A percentile compares a stretch with the other conserved stretches of the same genome.
Evolutionary conservation across 1,140 invertebrate genomes (phyloP).

Genomic region (Drosophila auraria): DNA sequence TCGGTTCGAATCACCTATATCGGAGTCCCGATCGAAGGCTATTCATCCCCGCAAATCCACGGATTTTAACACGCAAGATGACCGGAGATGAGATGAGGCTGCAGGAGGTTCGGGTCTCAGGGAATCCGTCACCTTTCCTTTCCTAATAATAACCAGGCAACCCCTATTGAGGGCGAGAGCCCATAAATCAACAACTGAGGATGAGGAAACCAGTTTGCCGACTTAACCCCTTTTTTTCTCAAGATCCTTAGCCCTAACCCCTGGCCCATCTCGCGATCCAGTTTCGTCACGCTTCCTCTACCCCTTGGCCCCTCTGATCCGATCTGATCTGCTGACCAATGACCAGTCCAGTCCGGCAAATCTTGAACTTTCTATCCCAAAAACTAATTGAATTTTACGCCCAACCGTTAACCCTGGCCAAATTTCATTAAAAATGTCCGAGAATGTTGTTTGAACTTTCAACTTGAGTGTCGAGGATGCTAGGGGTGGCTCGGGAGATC

Average conservation of each 20-base stretch:
- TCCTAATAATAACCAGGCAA: constrained; percentile 6
- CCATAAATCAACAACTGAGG: constrained; percentile 66
- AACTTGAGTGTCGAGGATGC: constrained; percentile 15
- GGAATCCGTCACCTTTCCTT: constrained; percentile 34
- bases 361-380: constrained; percentile 71
- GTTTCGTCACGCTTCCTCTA: constrained; percentile 29
- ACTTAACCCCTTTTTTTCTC: constrained; percentile 47
- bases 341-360: constrained; percentile 55
- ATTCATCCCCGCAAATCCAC: neutral
- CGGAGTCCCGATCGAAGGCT: constrained; percentile 15
- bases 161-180: constrained; percentile 25
- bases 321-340: constrained; percentile 26
- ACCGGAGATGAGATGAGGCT: constrained; percentile 11
- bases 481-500: constrained; percentile 35
- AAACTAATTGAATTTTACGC: constrained; percentile 72
- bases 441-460: constrained; percentile 58
- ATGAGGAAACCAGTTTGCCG: constrained; percentile 62
- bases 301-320: constrained; percentile 11
- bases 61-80: constrained; percentile 65
- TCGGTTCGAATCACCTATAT: neutral
- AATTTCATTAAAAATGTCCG: constrained; percentile 75
- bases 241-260: constrained; percentile 7
- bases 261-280: constrained; percentile 8
- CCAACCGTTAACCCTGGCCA: constrained; percentile 22
- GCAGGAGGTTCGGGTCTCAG: constrained; percentile 5